Evolutionary conservation across 2,113 vertebrate species (phyloP).

Genomic region (Strix uralensis): DNA sequence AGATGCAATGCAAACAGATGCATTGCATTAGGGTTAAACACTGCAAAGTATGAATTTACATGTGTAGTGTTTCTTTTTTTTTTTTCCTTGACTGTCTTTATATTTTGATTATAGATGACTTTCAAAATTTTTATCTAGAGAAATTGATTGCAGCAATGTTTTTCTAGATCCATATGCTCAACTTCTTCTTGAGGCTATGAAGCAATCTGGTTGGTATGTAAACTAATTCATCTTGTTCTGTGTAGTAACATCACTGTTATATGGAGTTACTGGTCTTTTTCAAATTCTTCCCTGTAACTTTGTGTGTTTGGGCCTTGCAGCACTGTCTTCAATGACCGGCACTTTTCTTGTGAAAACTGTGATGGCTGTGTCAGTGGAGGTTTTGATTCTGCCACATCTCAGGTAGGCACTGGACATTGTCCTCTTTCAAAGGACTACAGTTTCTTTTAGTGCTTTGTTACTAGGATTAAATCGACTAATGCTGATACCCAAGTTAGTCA

Average conservation of each 20-base stretch:
- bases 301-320: constrained; percentile 69
- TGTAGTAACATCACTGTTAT: background rate
- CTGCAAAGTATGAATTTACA: background rate
- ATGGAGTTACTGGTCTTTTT: background rate
- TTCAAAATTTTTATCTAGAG: constrained; percentile 13
- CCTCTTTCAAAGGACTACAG: fast-evolving
- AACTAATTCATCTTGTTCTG: background rate
- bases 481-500: background rate
- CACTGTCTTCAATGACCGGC: constrained; percentile 84
- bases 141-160: constrained; percentile 51
- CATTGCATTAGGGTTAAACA: background rate
- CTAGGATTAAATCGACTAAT: background rate
- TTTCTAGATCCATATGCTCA: constrained; percentile 90
- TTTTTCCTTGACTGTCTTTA: background rate
- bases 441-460: background rate
- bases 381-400: constrained; percentile 89
- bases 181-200: constrained; percentile 92
- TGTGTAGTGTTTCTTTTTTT: background rate
- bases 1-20: background rate
- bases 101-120: constrained; percentile 29
- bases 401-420: constrained; percentile 70
- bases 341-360: constrained; percentile 97
- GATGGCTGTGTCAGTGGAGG: constrained; percentile 90
- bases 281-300: background rate
- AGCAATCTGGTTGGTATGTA: constrained; percentile 91